phyloP scores from a whole-genome alignment of 2,797 vertebrate genomes.

The Okamejei kenojei region DNA sequence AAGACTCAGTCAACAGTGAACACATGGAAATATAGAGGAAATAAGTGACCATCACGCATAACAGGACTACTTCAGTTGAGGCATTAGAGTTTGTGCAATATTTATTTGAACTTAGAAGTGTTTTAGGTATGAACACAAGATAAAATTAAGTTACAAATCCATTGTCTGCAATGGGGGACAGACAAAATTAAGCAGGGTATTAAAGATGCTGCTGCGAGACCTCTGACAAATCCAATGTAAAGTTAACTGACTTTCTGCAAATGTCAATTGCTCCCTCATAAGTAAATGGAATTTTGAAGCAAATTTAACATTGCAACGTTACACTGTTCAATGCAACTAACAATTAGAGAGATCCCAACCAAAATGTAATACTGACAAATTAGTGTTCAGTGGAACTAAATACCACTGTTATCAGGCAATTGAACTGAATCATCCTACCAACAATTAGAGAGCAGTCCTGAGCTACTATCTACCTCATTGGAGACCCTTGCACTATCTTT shows the following conservation, averaged over 20 bases:
- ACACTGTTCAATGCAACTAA: neutral
- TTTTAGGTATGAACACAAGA: neutral
- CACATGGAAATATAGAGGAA: too few species aligned
- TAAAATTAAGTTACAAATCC: neutral
- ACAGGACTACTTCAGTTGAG: neutral
- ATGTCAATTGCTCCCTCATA: neutral
- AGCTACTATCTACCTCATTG: too few species aligned
- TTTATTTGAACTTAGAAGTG: neutral
- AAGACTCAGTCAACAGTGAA: too few species aligned
- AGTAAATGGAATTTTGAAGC: neutral
- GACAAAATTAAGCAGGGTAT: neutral
- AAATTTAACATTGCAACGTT: neutral
- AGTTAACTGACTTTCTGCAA: neutral
- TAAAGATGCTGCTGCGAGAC: neutral
- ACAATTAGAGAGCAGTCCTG: too few species aligned
- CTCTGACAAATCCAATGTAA: neutral
- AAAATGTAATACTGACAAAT: neutral
- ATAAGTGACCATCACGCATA: too few species aligned
- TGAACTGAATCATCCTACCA: too few species aligned
- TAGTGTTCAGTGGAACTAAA: neutral
- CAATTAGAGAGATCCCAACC: neutral
- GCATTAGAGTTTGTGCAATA: neutral
- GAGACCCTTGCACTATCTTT: too few species aligned
- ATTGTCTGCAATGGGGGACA: neutral
- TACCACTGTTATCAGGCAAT: too few species aligned